These are phyloP conservation scores for Prunella fulvescens DNA, from an alignment of 2,113 vertebrate genomes.

Conservation along the genomic window DNA sequence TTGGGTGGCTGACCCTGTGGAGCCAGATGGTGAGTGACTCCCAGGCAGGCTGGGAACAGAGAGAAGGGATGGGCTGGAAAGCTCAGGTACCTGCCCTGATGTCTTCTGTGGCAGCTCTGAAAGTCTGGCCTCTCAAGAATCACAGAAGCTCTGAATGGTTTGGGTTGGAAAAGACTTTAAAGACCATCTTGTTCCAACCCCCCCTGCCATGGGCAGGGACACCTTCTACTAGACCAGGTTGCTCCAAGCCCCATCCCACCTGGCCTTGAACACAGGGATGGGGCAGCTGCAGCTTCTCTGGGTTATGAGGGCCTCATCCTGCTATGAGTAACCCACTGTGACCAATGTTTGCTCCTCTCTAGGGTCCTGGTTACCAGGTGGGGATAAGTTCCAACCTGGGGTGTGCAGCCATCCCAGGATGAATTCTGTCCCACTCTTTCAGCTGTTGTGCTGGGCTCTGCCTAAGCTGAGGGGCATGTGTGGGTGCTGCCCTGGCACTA, in stretches of 20 bases:
- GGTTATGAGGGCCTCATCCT: not conserved
- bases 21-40: not conserved
- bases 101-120: not conserved
- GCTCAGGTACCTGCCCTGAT: not conserved
- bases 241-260: not conserved
- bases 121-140: not conserved
- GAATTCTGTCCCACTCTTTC: not conserved
- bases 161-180: not conserved
- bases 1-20: not conserved
- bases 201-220: not conserved
- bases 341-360: not conserved
- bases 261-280: not conserved
- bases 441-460: not conserved
- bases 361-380: not conserved
- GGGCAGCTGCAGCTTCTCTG: not conserved
- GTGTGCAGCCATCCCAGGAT: not conserved
- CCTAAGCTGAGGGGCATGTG: not conserved
- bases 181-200: not conserved
- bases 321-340: not conserved
- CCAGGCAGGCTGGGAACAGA: not conserved
- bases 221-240: not conserved
- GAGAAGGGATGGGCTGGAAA: not conserved
- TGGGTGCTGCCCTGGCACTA: not conserved
- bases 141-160: not conserved
- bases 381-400: not conserved